Percentiles rank a stretch among this genome's conserved stretches.
phyloP scores from a whole-genome alignment of 2,797 vertebrate genomes.

The Ctenochaetus hawaiiensis region DNA sequence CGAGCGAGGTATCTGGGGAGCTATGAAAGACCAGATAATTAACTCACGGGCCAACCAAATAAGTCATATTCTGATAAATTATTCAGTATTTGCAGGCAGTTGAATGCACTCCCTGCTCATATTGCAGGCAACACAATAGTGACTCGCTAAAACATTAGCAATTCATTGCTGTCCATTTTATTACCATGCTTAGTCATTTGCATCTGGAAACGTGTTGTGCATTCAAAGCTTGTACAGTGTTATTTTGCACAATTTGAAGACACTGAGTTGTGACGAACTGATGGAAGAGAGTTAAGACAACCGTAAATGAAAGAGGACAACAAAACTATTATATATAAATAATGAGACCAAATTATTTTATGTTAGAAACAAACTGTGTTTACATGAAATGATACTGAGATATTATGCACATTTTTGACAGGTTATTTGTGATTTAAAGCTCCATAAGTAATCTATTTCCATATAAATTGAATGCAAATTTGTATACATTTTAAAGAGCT shows the following conservation, averaged over 20 bases:
- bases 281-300: background rate
- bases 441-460: background rate
- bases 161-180: constrained; percentile 57
- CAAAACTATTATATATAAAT: no score
- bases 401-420: background rate
- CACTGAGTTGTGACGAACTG: background rate
- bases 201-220: constrained; percentile 13
- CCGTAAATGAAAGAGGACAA: no score
- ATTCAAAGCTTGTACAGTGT: constrained; percentile 9
- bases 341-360: no score
- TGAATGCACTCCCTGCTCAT: constrained; percentile 62
- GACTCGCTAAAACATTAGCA: constrained; percentile 50
- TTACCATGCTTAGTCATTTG: constrained; percentile 38
- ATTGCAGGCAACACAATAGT: constrained; percentile 63
- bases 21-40: constrained; percentile 82
- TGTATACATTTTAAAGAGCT: background rate
- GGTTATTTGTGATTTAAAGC: background rate
- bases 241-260: constrained; percentile 16
- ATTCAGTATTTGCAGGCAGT: constrained; percentile 78
- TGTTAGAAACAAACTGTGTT: background rate
- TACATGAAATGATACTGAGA: background rate
- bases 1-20: constrained; percentile 73
- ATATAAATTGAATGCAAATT: background rate
- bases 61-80: constrained; percentile 83
- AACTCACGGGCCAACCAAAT: constrained; percentile 81